Evolutionary conservation across 2,888 invertebrate genomes (phyloP), one percentile per base, ranked within the genome.

Genomic region (Tenthredo amoena): DNA sequence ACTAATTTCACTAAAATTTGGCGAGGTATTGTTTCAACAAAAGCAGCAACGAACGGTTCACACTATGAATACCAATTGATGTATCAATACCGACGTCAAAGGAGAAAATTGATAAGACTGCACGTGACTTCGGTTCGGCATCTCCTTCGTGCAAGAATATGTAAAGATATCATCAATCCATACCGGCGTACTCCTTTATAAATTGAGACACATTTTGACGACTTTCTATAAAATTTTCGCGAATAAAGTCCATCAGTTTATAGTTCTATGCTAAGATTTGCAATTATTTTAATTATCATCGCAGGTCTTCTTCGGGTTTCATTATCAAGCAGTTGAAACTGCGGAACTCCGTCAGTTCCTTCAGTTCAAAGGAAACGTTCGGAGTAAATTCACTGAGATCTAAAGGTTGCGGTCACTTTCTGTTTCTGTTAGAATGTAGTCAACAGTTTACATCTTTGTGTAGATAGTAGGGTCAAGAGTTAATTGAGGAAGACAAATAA

Each of bases 31-130:
- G 55, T 77, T 43, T 12, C 26, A 74, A 43, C 72, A 55, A 50
- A 50, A 77, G 34, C 31, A 71, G 74, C 47, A 76, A 34, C 47
- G 47, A 43, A 76, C 74, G 21, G 43, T 21, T 43, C 43, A 18
- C 31, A 50, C 77, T 10, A 77, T 77, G 77, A 77, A 77, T 77
- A 77, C 77, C 31, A 77, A 76, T 77, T 84, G 77, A 77, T 62
- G 40, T 77, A 84, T 77, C 62, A 62, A 84, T 72, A 12, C 55
- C 58, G 37, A 26, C 18, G 58, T 76, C 55, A 84, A 34, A 43
- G 37, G 31, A n/a, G 37, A 82, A 65, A 40, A 34, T 34, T 15
- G 12, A 40, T 10, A 43, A 74, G 3, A 76, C 21, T 7, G 18
- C 47, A 50, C 55, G 31, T 77, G 55, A 77, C 77, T 77, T 77